Conservation (phyloP, 2,797 vertebrate species). For the Phrynocephalus forsythii region DNA sequence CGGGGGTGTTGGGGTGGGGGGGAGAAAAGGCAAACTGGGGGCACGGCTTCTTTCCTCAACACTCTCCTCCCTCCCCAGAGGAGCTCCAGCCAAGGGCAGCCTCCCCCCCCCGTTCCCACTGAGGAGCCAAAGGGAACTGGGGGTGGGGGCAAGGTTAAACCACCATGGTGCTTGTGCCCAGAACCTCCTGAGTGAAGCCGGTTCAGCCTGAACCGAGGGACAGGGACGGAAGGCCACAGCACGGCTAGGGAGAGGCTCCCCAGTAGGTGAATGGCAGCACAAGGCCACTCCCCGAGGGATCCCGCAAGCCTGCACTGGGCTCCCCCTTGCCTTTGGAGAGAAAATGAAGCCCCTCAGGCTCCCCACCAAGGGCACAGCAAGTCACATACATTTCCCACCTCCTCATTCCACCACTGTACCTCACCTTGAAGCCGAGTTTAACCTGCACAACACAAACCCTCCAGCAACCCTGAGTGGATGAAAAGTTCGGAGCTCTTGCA, state of each 20-base stretch:
- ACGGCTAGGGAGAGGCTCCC: background rate
- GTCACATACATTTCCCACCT: accelerated
- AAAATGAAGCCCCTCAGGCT: background rate
- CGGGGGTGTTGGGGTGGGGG: no score
- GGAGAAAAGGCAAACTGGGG: background rate
- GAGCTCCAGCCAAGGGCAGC: background rate
- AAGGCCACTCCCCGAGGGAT: background rate
- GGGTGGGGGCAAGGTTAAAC: no score
- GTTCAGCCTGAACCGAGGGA: background rate
- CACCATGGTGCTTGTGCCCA: no score
- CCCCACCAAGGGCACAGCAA: background rate
- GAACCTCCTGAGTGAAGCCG: background rate
- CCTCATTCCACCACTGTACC: background rate
- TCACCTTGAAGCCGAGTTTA: background rate
- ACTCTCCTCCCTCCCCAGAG: no score
- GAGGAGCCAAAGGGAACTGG: no score
- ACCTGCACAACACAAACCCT: no score
- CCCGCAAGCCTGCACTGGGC: no score
- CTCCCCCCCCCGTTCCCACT: no score
- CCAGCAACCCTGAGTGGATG: background rate
- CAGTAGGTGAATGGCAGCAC: background rate
- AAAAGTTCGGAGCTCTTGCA: background rate
- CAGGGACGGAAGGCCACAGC: background rate
- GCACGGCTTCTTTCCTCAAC: no score
- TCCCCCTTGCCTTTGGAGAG: background rate